Evolutionary conservation across 2,797 vertebrate species (phyloP), one percentile per base, ranked within the genome.

Genomic region (Pipistrellus nathusii): DNA sequence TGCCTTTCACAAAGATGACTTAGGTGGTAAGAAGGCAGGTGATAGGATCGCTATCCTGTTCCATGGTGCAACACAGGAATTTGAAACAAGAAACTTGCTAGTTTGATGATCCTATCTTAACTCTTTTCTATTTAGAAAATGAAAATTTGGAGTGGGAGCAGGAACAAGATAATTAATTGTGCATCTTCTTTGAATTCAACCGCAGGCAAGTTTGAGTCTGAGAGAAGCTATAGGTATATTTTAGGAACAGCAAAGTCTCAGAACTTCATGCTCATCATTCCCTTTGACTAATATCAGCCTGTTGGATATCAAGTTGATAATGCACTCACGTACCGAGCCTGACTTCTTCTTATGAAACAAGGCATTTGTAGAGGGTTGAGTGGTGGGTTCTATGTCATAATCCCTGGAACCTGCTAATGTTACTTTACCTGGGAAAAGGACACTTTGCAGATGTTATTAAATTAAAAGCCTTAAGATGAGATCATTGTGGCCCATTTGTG

Each of bases 221-320:
- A 95, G 46, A 93, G 66, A 57, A 57, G 57, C 21, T 86, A 46
- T 41, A 14, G 55, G 27, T 69, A 32, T 95, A 81, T 92, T 88
- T 92, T 94, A 66, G 72, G 59, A 92, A 86, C 25, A 62, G 64
- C 73, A 88, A 62, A 78, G 72, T 72, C 27, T 90, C 81, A 83
- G 85, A 85, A 80, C 11, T 82, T 73, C 14, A 78, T 53, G 69
- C 21, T 80, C 87, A 73, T 83, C n/a, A 14, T 87, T 80, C 30
- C 53, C 10, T 27, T 84, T 57, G 30, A 44, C 69, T 78, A 59
- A 48, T 20, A 27, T 48, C 64, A 62, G 32, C 73, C 77, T 32
- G 1, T 64, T 30, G 35, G 18, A 15, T 53, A 27, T 90, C n/a
- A 44, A 20, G 21, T 4, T 68, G 41, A 41, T 20, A 20, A 82